A percentile compares a stretch with the other conserved stretches of the same genome.
Conservation (phyloP, 2,888 invertebrate genomes). For the Ochropleura leucogaster region DNA sequence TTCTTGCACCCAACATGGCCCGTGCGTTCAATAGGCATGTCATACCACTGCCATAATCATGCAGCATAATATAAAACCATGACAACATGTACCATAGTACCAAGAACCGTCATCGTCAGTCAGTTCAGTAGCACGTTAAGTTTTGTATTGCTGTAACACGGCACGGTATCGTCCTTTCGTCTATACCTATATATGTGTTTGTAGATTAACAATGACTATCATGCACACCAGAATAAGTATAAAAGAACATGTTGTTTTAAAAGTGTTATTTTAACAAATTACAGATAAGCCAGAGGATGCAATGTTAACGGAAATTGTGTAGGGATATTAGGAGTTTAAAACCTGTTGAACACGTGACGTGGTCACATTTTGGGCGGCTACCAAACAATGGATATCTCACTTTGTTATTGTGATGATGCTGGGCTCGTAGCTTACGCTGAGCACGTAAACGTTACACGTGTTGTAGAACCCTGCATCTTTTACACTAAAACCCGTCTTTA, state of each 20-base stretch:
- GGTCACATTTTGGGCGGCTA: constrained; percentile 72
- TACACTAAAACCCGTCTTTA: not conserved
- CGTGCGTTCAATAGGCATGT: constrained; percentile 46
- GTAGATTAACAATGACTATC: not conserved
- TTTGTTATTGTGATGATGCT: constrained; percentile 83
- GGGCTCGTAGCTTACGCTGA: constrained; percentile 74
- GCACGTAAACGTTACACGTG: constrained; percentile 83
- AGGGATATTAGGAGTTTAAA: not conserved
- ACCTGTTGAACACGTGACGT: constrained; percentile 11
- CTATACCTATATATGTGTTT: not conserved
- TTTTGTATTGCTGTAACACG: not conserved
- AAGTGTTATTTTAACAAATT: not conserved
- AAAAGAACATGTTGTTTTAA: not conserved
- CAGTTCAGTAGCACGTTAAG: not conserved
- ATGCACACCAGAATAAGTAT: not conserved
- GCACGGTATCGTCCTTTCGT: not conserved
- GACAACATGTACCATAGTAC: too few relatives aligned
- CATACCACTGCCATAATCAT: constrained; percentile 4
- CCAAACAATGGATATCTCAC: constrained; percentile 84
- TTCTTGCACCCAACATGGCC: constrained; percentile 72
- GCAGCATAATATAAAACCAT: too few relatives aligned
- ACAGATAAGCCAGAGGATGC: not conserved
- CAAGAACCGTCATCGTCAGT: too few relatives aligned
- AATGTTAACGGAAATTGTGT: constrained; percentile 2
- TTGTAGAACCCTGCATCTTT: constrained; percentile 71